Conservation (phyloP, 30 jellyfish, hydroid and myxozoan species). For the Pelagia noctiluca region DNA sequence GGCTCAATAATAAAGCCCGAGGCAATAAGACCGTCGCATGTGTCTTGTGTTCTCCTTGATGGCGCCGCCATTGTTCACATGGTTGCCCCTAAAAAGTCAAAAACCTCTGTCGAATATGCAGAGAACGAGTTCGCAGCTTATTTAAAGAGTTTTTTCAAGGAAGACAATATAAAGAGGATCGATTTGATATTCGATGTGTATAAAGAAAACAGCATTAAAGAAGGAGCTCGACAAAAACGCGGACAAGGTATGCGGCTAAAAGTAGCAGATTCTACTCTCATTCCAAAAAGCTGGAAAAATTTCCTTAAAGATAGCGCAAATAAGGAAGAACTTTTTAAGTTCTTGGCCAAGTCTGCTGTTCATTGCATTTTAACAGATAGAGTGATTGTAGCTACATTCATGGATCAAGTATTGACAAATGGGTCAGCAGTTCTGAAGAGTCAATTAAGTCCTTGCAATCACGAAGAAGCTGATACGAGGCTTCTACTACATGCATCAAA, state of each 20-base stretch:
- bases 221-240: no score
- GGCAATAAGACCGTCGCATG: slow-evolving; percentile 4
- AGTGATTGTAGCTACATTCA: background rate
- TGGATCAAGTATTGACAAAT: no score
- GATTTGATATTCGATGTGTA: no score
- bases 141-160: background rate
- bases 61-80: slow-evolving; percentile 32
- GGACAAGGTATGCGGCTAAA: no score
- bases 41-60: slow-evolving; percentile 1
- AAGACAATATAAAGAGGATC: no score
- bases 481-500: slow-evolving; percentile 4
- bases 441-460: no score
- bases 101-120: slow-evolving; percentile 6
- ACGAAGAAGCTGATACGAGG: no score
- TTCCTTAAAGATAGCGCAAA: background rate
- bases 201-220: no score
- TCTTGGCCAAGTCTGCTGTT: background rate
- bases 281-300: no score
- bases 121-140: background rate
- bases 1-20: slow-evolving; percentile 1
- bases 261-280: no score
- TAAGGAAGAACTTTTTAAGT: background rate
- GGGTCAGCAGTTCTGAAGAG: no score
- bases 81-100: slow-evolving; percentile 9
- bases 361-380: background rate